Evolutionary conservation across 2,113 vertebrate species (phyloP), one percentile per base, ranked within the genome.

Genomic region (Larimichthys crocea): DNA sequence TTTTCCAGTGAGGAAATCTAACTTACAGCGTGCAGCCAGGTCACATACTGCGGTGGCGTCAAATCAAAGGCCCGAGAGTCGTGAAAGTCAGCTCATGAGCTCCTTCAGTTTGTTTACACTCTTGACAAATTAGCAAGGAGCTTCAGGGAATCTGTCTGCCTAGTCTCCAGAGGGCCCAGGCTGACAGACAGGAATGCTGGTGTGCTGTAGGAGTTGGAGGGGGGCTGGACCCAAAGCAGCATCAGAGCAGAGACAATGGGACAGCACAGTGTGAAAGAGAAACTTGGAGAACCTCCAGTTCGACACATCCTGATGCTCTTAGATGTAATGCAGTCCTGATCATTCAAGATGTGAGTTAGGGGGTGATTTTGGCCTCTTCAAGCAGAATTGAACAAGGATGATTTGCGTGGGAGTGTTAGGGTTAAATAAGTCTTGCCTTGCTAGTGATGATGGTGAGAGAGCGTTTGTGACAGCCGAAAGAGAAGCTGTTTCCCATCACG

Each of bases 401-500:
- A 80, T 74, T 76, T 59, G 20, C 20, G 2, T 62, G 86, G 88
- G 67, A 90, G 76, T 24, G 81, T 42, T 86, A 87, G 92, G 91
- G 94, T 95, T 94, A 94, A 94, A 77, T 48, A 89, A 92, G 82
- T 74, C 76, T 92, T 48, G 71, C 75, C 50, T 84, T 59, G 40
- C 70, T 74, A n/a, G 78, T 57, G 79, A 76, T 82, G 72, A 88
- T 80, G 78, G 77, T 83, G 75, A 76, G 64, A 78, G 63, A 86
- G 84, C 19, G 44, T 82, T 65, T 89, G 83, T 91, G 92, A 92
- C 89, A 91, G 87, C 88, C 19, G 1, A 75, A 81, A 92, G 90
- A 84, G 87, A 87, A 88, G 73, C 94, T 95, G 95, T 79, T 92
- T 95, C 85, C 86, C 83, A 91, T 96, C 94, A 94, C 83, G 69